These are phyloP conservation scores for Podarcis siculus DNA, from an alignment of 2,797 vertebrate genomes.

Conservation along the genomic window DNA sequence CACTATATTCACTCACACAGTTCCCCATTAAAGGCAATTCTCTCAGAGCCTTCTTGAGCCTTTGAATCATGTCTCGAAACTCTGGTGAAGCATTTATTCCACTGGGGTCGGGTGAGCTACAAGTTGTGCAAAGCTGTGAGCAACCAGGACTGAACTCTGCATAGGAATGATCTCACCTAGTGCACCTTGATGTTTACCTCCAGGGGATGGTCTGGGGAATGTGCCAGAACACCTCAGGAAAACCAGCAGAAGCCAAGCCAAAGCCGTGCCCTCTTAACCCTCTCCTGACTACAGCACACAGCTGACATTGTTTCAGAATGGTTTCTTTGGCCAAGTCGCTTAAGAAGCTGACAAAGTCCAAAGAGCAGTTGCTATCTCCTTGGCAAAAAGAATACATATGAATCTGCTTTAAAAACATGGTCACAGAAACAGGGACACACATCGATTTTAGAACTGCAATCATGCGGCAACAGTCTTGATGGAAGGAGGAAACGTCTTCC, in stretches of 20 bases:
- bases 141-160: slow-evolving; percentile 68
- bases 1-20: slow-evolving; percentile 91
- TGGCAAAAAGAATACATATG: slow-evolving; percentile 30
- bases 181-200: slow-evolving; percentile 83
- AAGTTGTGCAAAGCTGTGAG: slow-evolving; percentile 70
- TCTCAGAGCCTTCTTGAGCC: slow-evolving; percentile 76
- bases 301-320: neutral
- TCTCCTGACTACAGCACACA: slow-evolving; percentile 38
- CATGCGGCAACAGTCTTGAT: slow-evolving; percentile 27
- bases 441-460: slow-evolving; percentile 38
- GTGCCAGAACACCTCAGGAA: slow-evolving; percentile 69
- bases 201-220: slow-evolving; percentile 70
- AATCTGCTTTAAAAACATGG: slow-evolving; percentile 32
- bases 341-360: neutral
- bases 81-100: slow-evolving; percentile 72
- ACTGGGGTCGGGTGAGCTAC: slow-evolving; percentile 70
- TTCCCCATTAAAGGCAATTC: slow-evolving; percentile 87
- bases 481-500: slow-evolving; percentile 32
- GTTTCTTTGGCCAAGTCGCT: neutral
- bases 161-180: slow-evolving; percentile 72
- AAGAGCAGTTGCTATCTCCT: neutral
- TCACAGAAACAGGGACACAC: neutral
- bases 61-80: slow-evolving; percentile 78
- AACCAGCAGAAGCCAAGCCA: slow-evolving; percentile 32
- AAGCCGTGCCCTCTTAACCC: slow-evolving; percentile 73